Percentiles rank a stretch among this genome's conserved stretches.
These are phyloP conservation scores for Tyrannus savana DNA, from an alignment of 2,113 vertebrate genomes.

Conservation along the genomic window DNA sequence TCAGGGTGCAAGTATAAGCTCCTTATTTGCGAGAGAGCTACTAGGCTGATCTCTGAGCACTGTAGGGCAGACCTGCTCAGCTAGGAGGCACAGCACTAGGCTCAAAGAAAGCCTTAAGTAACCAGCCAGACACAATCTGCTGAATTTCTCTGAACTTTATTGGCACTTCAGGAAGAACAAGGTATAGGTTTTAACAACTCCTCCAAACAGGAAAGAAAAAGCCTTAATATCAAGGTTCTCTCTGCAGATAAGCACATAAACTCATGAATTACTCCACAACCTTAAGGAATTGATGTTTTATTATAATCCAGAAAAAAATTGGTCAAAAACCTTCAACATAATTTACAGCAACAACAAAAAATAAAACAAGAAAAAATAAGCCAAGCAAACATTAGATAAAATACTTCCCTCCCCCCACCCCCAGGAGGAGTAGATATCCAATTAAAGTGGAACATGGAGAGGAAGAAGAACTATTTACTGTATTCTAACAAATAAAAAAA, in stretches of 20 bases:
- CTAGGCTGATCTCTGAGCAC: not conserved
- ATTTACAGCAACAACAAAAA: slow-evolving; percentile 76
- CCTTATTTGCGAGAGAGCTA: accelerated
- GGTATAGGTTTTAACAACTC: slow-evolving; percentile 68
- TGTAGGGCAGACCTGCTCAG: not conserved
- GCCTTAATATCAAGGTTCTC: slow-evolving; percentile 36
- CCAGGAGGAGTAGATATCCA: slow-evolving; percentile 30
- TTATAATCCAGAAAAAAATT: slow-evolving; percentile 34
- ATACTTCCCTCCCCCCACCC: slow-evolving; percentile 2
- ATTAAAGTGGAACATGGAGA: slow-evolving; percentile 41
- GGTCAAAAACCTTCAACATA: slow-evolving; percentile 64
- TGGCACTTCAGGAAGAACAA: slow-evolving; percentile 78
- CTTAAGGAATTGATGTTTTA: slow-evolving; percentile 32
- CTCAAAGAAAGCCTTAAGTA: not conserved
- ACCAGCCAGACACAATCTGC: slow-evolving; percentile 43
- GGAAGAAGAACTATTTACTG: slow-evolving; percentile 42
- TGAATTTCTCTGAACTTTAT: slow-evolving; percentile 78
- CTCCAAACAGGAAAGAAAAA: slow-evolving; percentile 41
- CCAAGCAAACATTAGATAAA: slow-evolving; percentile 41
- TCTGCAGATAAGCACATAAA: slow-evolving; percentile 10
- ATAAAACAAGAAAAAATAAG: slow-evolving; percentile 39
- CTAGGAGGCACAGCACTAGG: not conserved
- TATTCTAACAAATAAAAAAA: slow-evolving; percentile 73
- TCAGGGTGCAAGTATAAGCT: not conserved
- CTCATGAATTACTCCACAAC: slow-evolving; percentile 15